These are phyloP conservation scores for Melipona beecheii DNA, from an alignment of 2,888 invertebrate species.

Conservation along the genomic window DNA sequence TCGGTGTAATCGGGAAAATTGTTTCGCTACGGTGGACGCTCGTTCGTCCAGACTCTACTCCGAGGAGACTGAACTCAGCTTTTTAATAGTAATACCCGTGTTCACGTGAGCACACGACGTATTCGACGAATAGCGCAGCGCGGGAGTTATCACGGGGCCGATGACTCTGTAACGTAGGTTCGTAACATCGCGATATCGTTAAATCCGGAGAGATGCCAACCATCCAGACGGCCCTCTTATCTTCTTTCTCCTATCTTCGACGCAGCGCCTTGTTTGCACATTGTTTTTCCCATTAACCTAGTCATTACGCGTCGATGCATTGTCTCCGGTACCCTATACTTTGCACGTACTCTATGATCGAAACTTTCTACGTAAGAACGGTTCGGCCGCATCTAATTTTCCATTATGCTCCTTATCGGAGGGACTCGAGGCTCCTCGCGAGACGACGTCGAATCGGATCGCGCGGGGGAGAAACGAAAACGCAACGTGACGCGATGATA, in stretches of 20 bases:
- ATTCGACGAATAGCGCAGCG: slow-evolving; percentile 45
- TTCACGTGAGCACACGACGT: slow-evolving; percentile 35
- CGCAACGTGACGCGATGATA: slow-evolving; percentile 34
- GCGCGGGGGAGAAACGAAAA: neutral
- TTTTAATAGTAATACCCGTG: slow-evolving; percentile 46
- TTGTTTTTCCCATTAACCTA: slow-evolving; percentile 72
- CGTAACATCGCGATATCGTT: slow-evolving; percentile 49
- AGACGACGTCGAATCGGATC: slow-evolving; percentile 13
- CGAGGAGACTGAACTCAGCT: slow-evolving; percentile 34
- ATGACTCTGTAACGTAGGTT: slow-evolving; percentile 11
- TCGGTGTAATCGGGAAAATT: slow-evolving; percentile 34
- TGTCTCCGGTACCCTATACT: slow-evolving; percentile 69
- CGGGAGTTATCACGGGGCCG: slow-evolving; percentile 24
- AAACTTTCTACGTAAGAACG: slow-evolving; percentile 54
- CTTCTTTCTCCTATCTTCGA: slow-evolving; percentile 60
- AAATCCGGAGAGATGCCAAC: slow-evolving; percentile 48
- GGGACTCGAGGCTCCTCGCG: slow-evolving; percentile 25
- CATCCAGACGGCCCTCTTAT: slow-evolving; percentile 48
- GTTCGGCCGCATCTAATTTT: slow-evolving; percentile 66
- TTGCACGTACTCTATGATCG: slow-evolving; percentile 72
- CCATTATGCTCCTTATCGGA: slow-evolving; percentile 70
- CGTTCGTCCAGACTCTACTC: neutral
- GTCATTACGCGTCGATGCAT: slow-evolving; percentile 70
- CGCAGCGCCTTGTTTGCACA: slow-evolving; percentile 70
- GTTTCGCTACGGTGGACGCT: slow-evolving; percentile 25